Base-by-base conservation (phyloP, 2,888 invertebrate species). In the Caenorhabditis japonica region DNA sequence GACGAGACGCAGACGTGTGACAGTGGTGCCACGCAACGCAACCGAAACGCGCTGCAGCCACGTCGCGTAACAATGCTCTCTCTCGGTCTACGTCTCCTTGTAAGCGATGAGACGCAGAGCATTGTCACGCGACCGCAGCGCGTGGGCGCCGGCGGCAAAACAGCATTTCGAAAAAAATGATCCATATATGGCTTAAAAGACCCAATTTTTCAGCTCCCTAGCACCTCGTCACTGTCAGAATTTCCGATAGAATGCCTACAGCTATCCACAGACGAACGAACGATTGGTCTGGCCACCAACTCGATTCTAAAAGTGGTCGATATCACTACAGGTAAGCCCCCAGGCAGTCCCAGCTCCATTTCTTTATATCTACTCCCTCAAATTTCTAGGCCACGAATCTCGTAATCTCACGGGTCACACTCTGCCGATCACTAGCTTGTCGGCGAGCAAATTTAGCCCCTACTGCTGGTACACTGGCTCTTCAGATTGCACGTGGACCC, bases 401-500 rank as follows among this genome's bases (percentile, higher is more conserved):
- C 41, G 73, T 3, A 73, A 68, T 33, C 36, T 73, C 1, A 58
- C 73, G 0, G 73, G 73, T 7, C 73, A 73, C 41, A 51, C 41
- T 4, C 17, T 56, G 12, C 73, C 73, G 12, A 68, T 73, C 10
- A 73, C 66, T 5, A 47, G 55, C 15, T 13, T 73, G n/a, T 59
- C 73, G 1, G 55, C 73, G 2, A 68, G 73, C n/a, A 66, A 68
- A 15, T 73, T 61, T 36, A 60, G 43, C 17, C 62, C 62, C 3
- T 73, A 73, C 43, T 41, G 68, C 17, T 73, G 73, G 72, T 73
- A 73, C 51, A 66, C 72, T 10, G 73, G 73, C 5, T 56, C 51
- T 1, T 68, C 68, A 15, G 73, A 73, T 19, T 55, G 53, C 5
- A 38, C 36, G 15, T 73, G 73, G 73, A 46, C 61, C 5, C 73